Base-by-base conservation (phyloP, 2,888 invertebrate species). In the Andrena flavipes region DNA sequence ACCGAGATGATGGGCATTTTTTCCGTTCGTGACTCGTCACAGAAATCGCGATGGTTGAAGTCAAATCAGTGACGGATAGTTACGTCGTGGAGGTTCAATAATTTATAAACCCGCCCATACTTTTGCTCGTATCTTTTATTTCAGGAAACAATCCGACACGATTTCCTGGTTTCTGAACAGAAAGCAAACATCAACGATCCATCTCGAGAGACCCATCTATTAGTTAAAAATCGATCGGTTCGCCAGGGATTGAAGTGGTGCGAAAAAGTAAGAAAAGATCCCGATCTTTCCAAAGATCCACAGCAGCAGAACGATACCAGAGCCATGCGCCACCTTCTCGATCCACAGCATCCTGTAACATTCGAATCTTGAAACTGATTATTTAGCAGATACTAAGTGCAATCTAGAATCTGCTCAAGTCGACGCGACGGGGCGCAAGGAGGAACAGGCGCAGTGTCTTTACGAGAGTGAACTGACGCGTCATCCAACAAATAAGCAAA, bases 301-400 rank as follows among this genome's bases (percentile, higher is more conserved):
- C 0, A 81, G 2, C 3, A 85, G 0, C 1, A 90, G 3, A 0
- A 77, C n/a, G 2, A 71, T n/a, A 16, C 91, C 20, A 49, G 79
- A 80, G 7, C 64, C 56, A 54, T 87, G 91, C 51, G 89, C 82
- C 48, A 90, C 72, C 48, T 51, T 85, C 72, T 93, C 91, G 73
- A 94, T 65, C 91, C 91, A 90, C 60, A 87, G 85, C 93, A 94
- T 92, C 73, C 94, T 94, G 91, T 60, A 92, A 93, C 74, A 84
- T 29, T 81, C 59, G 2, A 30, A 20, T 8, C 69, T 26, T 71
- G 59, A n/a, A 60, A 2, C n/a, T 30, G 0, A 2, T 72, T 13
- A 13, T 64, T 42, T 30, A 16, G 26, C 51, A 20, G n/a, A 20
- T 5, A 20, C n/a, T 51, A 7, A 20, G 20, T 8, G 8, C 2